phyloP scores from a whole-genome alignment of 2,888 invertebrate genomes.

The Drosophila multiciliata region DNA sequence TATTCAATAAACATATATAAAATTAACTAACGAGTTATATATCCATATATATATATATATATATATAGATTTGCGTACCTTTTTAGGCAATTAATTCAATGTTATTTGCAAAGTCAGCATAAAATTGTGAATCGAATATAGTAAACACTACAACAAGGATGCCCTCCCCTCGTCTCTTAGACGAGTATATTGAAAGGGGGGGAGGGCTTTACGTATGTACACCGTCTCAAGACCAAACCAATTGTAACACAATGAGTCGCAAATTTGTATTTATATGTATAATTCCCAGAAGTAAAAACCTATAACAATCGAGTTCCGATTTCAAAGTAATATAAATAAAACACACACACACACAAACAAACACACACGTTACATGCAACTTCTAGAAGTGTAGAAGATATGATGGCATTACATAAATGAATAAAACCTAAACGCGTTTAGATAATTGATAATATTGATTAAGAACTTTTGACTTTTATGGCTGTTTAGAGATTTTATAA shows the following conservation, averaged over 20 bases:
- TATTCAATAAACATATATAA: slow-evolving; percentile 7
- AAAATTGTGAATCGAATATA: slow-evolving; percentile 27
- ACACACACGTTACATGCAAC: slow-evolving; percentile 22
- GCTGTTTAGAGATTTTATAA: slow-evolving; percentile 82
- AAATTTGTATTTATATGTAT: slow-evolving; percentile 70
- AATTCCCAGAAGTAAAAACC: slow-evolving; percentile 34
- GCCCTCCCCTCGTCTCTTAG: background rate
- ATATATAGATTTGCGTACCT: slow-evolving; percentile 67
- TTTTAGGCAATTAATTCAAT: slow-evolving; percentile 66
- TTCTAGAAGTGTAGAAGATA: slow-evolving; percentile 22
- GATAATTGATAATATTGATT: slow-evolving; percentile 68
- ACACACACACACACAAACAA: background rate
- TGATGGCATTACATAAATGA: slow-evolving; percentile 15
- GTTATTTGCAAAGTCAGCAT: slow-evolving; percentile 37
- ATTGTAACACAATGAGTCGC: slow-evolving; percentile 66
- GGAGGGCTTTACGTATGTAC: slow-evolving; percentile 12
- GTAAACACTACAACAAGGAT: slow-evolving; percentile 7
- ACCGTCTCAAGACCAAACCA: slow-evolving; percentile 59
- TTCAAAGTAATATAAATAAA: slow-evolving; percentile 40
- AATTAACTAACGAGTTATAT: slow-evolving; percentile 40
- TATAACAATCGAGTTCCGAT: slow-evolving; percentile 75
- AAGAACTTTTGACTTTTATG: slow-evolving; percentile 83
- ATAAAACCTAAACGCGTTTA: slow-evolving; percentile 60
- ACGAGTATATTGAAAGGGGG: background rate
- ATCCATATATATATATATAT: background rate